Evolutionary conservation across 2,888 invertebrate genomes (phyloP).

Genomic region (Luffia ferchaultella): DNA sequence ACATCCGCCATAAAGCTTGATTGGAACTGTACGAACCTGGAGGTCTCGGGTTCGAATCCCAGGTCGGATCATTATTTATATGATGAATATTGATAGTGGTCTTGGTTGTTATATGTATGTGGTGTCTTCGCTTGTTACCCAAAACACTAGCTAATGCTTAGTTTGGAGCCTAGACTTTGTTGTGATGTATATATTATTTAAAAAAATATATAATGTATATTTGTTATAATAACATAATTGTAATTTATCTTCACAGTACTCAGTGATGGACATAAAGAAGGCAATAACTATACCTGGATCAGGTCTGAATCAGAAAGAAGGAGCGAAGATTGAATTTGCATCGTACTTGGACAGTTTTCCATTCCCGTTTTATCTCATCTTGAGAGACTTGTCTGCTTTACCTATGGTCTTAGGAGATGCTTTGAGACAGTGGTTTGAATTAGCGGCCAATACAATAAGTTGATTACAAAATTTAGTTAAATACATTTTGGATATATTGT

Average conservation of each 20-base stretch:
- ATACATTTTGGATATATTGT: not conserved
- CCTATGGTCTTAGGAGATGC: conserved; percentile 95
- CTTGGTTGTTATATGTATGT: no score
- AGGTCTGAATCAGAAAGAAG: conserved; percentile 87
- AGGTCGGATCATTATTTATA: no score
- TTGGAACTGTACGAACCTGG: no score
- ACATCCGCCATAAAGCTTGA: no score
- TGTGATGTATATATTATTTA: no score
- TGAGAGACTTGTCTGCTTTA: conserved; percentile 86
- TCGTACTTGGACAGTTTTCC: conserved; percentile 96
- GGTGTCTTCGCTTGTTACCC: no score
- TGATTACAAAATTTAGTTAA: conserved; percentile 16
- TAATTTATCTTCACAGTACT: conserved; percentile 72
- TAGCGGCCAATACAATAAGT: conserved; percentile 73
- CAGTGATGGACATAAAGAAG: conserved; percentile 88
- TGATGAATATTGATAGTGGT: no score
- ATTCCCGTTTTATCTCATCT: conserved; percentile 96
- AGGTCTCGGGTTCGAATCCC: no score
- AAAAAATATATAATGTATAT: no score
- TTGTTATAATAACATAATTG: no score
- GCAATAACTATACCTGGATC: conserved; percentile 79
- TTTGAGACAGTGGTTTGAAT: conserved; percentile 97
- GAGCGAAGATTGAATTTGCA: conserved; percentile 68
- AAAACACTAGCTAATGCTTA: no score
- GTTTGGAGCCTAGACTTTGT: no score